phyloP scores from a whole-genome alignment of 2,113 vertebrate species.

The Dolichallabes microphthalmus region DNA sequence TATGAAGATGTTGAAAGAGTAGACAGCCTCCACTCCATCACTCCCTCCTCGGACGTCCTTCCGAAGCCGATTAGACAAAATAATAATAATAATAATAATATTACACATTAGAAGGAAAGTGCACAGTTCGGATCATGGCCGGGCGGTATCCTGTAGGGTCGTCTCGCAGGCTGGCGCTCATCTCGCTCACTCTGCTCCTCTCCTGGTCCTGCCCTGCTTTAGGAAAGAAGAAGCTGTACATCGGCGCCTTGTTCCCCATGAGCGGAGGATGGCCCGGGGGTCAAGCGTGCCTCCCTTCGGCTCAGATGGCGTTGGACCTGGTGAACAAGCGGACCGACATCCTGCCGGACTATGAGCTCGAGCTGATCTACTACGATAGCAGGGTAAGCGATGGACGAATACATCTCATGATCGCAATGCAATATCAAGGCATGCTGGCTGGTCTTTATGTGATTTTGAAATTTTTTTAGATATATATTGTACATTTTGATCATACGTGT shows the following conservation, averaged over 20 bases:
- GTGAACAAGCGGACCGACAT: slow-evolving; percentile 91
- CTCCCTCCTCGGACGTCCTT: slow-evolving; percentile 1
- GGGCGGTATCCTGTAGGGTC: slow-evolving; percentile 46
- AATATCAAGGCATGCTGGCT: too few species aligned
- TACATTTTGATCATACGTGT: not conserved
- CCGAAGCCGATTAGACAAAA: not conserved
- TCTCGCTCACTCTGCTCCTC: slow-evolving; percentile 64
- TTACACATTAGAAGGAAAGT: not conserved
- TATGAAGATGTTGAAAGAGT: not conserved
- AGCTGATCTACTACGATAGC: slow-evolving; percentile 91
- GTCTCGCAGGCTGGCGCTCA: slow-evolving; percentile 26
- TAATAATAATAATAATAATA: not conserved
- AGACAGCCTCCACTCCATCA: slow-evolving; percentile 9
- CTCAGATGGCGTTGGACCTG: slow-evolving; percentile 90
- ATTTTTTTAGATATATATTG: not conserved
- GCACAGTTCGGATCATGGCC: slow-evolving; percentile 50
- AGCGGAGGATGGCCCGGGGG: slow-evolving; percentile 92
- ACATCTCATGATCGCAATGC: too few species aligned
- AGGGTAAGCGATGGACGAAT: slow-evolving; percentile 73
- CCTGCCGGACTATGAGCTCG: slow-evolving; percentile 89
- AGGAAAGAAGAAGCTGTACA: slow-evolving; percentile 91
- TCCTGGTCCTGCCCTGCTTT: slow-evolving; percentile 70
- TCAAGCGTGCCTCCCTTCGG: slow-evolving; percentile 87
- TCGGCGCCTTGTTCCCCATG: slow-evolving; percentile 93
- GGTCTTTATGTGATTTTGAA: not conserved